These are phyloP conservation scores for Haemorhous mexicanus DNA, from an alignment of 2,113 vertebrate species.

Conservation along the genomic window DNA sequence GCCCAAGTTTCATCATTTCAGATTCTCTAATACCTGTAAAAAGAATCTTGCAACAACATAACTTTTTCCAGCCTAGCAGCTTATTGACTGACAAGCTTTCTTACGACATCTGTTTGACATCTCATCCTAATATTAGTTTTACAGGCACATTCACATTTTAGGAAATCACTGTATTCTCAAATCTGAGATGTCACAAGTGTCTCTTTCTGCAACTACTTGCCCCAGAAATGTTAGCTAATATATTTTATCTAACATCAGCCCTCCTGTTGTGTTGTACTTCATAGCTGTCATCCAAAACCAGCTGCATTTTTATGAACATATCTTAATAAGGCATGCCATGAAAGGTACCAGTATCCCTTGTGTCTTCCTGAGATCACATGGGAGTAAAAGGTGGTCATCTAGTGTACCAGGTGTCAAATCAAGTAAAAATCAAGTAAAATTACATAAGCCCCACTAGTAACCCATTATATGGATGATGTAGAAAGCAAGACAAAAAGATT, in stretches of 20 bases:
- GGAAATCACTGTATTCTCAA: slow-evolving; percentile 18
- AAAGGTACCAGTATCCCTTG: background rate
- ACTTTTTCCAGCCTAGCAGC: background rate
- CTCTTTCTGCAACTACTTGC: slow-evolving; percentile 18
- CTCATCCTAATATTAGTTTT: slow-evolving; percentile 23
- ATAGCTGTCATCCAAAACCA: slow-evolving; percentile 12
- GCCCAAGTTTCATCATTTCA: background rate
- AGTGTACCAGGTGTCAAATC: background rate
- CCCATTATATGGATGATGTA: background rate
- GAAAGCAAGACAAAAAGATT: background rate
- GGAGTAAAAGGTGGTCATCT: background rate
- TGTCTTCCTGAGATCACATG: background rate
- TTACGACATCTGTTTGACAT: background rate
- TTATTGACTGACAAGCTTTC: slow-evolving; percentile 15
- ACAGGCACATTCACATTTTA: slow-evolving; percentile 2
- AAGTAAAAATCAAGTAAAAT: background rate
- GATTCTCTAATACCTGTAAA: background rate
- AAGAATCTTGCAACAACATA: background rate
- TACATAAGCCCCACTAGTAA: background rate
- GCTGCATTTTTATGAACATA: background rate
- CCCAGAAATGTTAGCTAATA: slow-evolving; percentile 48
- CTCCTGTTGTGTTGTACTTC: background rate
- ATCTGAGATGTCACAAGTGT: slow-evolving; percentile 28
- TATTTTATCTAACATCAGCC: slow-evolving; percentile 25
- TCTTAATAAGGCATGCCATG: background rate